A percentile compares a stretch with the other conserved stretches of the same genome.
Conservation (phyloP, 1,140 invertebrate species). For the Dermatophagoides farinae region DNA sequence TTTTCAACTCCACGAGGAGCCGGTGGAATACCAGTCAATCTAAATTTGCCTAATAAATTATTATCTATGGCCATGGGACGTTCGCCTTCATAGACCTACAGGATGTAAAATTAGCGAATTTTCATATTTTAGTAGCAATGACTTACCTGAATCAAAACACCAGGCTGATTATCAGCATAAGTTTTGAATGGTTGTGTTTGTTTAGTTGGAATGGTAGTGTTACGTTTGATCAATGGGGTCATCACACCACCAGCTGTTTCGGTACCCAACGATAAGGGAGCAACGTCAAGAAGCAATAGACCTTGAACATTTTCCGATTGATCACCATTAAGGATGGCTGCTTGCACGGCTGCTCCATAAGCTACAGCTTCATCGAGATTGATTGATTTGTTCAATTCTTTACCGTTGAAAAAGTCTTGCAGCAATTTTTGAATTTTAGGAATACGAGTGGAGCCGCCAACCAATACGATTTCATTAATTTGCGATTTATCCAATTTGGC, state of each 20-base stretch:
- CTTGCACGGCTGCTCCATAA: constrained; percentile 54
- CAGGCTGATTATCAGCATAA: constrained; percentile 87
- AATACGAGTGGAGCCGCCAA: constrained; percentile 95
- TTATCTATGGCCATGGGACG: constrained; percentile 40
- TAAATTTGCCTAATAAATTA: constrained; percentile 37
- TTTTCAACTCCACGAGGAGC: constrained; percentile 37
- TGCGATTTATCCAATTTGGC: constrained; percentile 28
- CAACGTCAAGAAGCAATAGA: constrained; percentile 73
- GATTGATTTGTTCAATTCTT: constrained; percentile 88
- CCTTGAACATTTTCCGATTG: constrained; percentile 81
- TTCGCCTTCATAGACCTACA: constrained; percentile 38
- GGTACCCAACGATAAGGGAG: constrained; percentile 82
- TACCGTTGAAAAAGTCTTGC: constrained; percentile 59
- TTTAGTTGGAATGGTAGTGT: constrained; percentile 91
- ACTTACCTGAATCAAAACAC: constrained; percentile 57
- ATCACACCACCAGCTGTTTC: constrained; percentile 92
- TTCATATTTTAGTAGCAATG: constrained; percentile 38
- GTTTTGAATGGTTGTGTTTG: constrained; percentile 91
- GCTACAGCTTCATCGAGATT: constrained; percentile 80
- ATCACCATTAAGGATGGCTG: constrained; percentile 68
- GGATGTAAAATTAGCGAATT: constrained; percentile 40
- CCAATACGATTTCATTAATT: constrained; percentile 87
- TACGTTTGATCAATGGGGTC: constrained; percentile 82
- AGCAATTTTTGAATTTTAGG: constrained; percentile 81
- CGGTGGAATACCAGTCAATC: constrained; percentile 36